Evolutionary conservation across 2,113 vertebrate species (phyloP).

Genomic region (Tichodroma muraria): DNA sequence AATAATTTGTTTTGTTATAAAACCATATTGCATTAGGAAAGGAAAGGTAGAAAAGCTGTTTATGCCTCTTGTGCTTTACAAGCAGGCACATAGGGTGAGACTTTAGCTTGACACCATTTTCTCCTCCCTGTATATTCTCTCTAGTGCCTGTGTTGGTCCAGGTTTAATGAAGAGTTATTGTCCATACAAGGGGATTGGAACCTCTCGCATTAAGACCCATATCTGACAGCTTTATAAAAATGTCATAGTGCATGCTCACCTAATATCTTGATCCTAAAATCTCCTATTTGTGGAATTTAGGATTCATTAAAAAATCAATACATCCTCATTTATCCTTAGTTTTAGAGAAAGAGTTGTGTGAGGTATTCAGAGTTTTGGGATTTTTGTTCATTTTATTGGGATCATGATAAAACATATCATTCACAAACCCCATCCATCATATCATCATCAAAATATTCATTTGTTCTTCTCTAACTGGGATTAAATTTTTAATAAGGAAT

Average conservation of each 20-base stretch:
- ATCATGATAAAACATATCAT: background rate
- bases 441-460: background rate
- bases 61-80: background rate
- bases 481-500: background rate
- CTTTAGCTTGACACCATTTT: background rate
- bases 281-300: background rate
- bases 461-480: background rate
- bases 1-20: background rate
- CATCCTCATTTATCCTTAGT: background rate
- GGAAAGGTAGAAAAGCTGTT: background rate
- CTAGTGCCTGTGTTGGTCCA: background rate
- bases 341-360: background rate
- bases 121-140: background rate
- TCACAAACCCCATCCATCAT: background rate
- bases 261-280: background rate
- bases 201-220: background rate
- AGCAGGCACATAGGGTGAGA: background rate
- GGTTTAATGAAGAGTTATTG: background rate
- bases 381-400: background rate
- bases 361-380: background rate
- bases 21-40: background rate
- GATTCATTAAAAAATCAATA: background rate
- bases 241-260: background rate
- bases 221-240: background rate
- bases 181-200: background rate